Percentiles rank a stretch among this genome's conserved stretches.
phyloP scores from a whole-genome alignment of 2,113 vertebrate genomes.

The Colistium nudipinnis region DNA sequence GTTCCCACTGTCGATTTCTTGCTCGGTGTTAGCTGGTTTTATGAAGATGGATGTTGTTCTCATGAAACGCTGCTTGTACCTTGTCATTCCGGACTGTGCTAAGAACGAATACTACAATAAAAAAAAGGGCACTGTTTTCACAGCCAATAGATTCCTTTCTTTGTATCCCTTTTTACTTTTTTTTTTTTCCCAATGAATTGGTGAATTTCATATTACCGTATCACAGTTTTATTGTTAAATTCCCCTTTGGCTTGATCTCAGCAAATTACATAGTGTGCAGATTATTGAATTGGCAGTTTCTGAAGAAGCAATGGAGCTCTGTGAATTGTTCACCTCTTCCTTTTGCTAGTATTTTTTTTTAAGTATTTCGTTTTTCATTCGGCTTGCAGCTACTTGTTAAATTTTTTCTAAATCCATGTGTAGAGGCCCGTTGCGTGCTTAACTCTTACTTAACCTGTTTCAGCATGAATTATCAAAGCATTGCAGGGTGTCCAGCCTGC shows the following conservation, averaged over 20 bases:
- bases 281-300: slow-evolving; percentile 74
- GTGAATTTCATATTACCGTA: slow-evolving; percentile 75
- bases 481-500: not conserved
- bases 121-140: slow-evolving; percentile 49
- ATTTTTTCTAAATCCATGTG: slow-evolving; percentile 41
- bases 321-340: slow-evolving; percentile 50
- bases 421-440: slow-evolving; percentile 9
- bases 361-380: slow-evolving; percentile 39
- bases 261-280: slow-evolving; percentile 71
- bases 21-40: slow-evolving; percentile 52
- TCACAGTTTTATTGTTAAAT: slow-evolving; percentile 74
- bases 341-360: slow-evolving; percentile 34
- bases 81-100: slow-evolving; percentile 20
- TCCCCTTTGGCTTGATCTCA: slow-evolving; percentile 70
- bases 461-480: slow-evolving; percentile 11
- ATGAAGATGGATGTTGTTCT: slow-evolving; percentile 64
- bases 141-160: slow-evolving; percentile 45
- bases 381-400: slow-evolving; percentile 3
- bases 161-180: slow-evolving; percentile 33
- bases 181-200: slow-evolving; percentile 63
- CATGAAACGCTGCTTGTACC: slow-evolving; percentile 32
- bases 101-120: slow-evolving; percentile 12
- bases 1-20: slow-evolving; percentile 67
- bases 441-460: slow-evolving; percentile 11
- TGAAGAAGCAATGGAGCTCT: slow-evolving; percentile 59